Evolutionary conservation across 2,113 vertebrate species (phyloP).

Genomic region (Rhinoderma darwinii): DNA sequence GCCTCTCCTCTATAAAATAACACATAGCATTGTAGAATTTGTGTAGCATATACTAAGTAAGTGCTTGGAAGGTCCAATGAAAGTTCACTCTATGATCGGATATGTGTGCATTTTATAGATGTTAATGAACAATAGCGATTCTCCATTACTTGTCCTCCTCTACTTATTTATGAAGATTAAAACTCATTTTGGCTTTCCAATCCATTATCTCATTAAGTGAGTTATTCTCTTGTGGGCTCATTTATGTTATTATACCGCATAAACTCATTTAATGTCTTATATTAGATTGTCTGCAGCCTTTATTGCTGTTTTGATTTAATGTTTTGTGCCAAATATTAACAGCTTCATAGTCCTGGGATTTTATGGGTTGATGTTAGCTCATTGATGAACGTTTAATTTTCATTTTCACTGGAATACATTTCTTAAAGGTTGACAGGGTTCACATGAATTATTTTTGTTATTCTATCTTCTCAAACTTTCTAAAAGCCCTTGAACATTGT

Average conservation of each 20-base stretch:
- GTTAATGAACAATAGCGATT: constrained; percentile 23
- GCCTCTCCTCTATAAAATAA: too few species aligned
- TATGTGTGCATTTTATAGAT: not conserved
- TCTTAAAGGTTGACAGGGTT: constrained; percentile 31
- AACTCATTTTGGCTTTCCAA: constrained; percentile 42
- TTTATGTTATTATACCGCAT: constrained; percentile 53
- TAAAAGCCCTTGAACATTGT: not conserved
- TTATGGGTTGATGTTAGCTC: constrained; percentile 35
- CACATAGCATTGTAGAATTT: not conserved
- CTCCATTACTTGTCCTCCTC: not conserved
- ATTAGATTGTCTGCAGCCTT: constrained; percentile 49
- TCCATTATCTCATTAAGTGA: constrained; percentile 51
- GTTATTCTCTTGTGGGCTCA: constrained; percentile 51
- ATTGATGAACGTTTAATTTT: constrained; percentile 41
- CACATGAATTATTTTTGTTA: constrained; percentile 5
- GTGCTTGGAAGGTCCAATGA: too few species aligned
- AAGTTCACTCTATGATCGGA: not conserved
- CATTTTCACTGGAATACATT: constrained; percentile 19
- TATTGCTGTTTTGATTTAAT: constrained; percentile 57
- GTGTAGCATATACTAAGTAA: not conserved
- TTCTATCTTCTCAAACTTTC: not conserved
- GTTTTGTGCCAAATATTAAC: constrained; percentile 48
- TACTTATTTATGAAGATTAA: constrained; percentile 45
- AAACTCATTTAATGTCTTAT: constrained; percentile 49
- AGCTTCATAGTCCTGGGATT: constrained; percentile 9